phyloP scores from a whole-genome alignment of 2,113 vertebrate genomes.

The Catharus bicknelli region DNA sequence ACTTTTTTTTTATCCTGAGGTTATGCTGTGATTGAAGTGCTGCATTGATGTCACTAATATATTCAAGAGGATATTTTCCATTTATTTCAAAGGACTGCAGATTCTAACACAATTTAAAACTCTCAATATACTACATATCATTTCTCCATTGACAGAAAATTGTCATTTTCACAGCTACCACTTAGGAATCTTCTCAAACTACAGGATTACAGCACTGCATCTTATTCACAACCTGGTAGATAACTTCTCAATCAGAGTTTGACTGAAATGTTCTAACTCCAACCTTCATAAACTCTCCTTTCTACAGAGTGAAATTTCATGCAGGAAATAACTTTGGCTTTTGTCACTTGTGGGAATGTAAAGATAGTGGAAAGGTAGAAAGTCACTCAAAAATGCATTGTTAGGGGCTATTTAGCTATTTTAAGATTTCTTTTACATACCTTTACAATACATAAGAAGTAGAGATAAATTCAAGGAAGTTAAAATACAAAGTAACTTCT shows the following conservation, averaged over 20 bases:
- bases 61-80: neutral
- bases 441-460: neutral
- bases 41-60: neutral
- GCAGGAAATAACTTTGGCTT: neutral
- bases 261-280: neutral
- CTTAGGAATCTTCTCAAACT: neutral
- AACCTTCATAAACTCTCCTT: neutral
- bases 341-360: neutral
- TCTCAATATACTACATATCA: neutral
- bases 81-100: neutral
- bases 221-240: neutral
- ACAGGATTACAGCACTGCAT: neutral
- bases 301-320: neutral
- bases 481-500: neutral
- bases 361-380: neutral
- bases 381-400: neutral
- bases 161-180: neutral
- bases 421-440: neutral
- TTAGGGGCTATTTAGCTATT: neutral
- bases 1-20: neutral
- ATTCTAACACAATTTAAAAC: neutral
- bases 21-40: neutral
- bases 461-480: neutral
- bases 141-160: neutral
- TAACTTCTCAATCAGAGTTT: neutral